These are phyloP conservation scores for Dryocosmus kuriphilus DNA, from an alignment of 2,888 invertebrate genomes.

Conservation along the genomic window DNA sequence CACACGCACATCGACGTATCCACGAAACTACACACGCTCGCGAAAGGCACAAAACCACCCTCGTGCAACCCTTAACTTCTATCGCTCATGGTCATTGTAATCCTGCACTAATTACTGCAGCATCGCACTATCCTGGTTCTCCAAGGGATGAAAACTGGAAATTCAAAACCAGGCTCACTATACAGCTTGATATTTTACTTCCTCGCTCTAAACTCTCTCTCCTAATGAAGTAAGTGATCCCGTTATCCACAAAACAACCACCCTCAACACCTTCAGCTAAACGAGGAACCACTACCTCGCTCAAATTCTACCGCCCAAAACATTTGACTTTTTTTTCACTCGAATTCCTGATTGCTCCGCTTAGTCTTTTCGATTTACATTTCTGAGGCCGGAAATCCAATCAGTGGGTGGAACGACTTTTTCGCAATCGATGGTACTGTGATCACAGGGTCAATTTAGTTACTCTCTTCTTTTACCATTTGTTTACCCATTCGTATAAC, in stretches of 20 bases:
- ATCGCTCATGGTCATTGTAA: slow-evolving; percentile 56
- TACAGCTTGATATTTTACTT: slow-evolving; percentile 21
- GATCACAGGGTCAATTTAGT: neutral
- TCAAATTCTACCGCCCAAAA: neutral
- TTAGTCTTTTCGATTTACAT: neutral
- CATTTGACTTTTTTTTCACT: neutral
- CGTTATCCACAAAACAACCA: slow-evolving; percentile 26
- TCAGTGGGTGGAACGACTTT: neutral
- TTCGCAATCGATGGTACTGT: neutral
- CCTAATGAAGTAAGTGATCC: slow-evolving; percentile 16
- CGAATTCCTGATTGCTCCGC: neutral
- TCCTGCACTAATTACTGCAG: slow-evolving; percentile 62
- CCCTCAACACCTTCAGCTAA: slow-evolving; percentile 7
- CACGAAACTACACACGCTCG: slow-evolving; percentile 15
- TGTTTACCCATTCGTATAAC: neutral
- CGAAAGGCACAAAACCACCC: slow-evolving; percentile 28
- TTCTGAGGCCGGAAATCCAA: neutral
- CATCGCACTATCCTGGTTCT: slow-evolving; percentile 48
- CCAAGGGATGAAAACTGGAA: slow-evolving; percentile 81
- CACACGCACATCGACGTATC: slow-evolving; percentile 28
- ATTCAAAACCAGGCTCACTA: slow-evolving; percentile 61
- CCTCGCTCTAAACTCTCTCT: slow-evolving; percentile 7
- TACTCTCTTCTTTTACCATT: neutral
- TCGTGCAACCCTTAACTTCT: slow-evolving; percentile 24
- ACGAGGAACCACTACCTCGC: neutral